A percentile compares a stretch with the other conserved stretches of the same genome.
phyloP scores from a whole-genome alignment of 2,113 vertebrate genomes.

The Junco hyemalis region DNA sequence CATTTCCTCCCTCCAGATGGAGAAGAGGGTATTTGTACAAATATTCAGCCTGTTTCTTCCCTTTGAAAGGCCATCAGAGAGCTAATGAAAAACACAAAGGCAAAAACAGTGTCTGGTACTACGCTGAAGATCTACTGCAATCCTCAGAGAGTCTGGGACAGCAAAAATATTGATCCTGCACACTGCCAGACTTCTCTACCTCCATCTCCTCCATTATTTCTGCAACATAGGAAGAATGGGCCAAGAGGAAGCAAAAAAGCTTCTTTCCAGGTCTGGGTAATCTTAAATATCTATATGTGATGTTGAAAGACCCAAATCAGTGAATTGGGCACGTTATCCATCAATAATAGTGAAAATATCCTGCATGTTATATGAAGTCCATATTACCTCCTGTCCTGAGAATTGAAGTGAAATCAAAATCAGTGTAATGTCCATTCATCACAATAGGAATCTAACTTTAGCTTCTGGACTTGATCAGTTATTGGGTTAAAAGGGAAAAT shows the following conservation, averaged over 20 bases:
- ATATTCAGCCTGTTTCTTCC: background rate
- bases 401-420: background rate
- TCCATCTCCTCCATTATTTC: background rate
- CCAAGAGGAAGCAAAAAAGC: background rate
- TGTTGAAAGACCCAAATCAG: background rate
- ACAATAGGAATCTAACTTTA: background rate
- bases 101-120: background rate
- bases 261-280: background rate
- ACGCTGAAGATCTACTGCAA: background rate
- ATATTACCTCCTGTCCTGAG: no score
- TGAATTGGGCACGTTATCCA: background rate
- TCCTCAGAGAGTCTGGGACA: background rate
- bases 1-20: constrained; percentile 31
- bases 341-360: background rate
- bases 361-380: background rate
- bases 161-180: background rate
- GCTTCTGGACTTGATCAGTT: background rate
- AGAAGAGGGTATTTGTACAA: background rate
- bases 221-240: background rate
- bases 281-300: background rate
- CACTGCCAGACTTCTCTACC: background rate
- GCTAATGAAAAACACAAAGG: background rate
- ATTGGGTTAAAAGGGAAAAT: no score
- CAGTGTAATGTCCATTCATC: background rate
- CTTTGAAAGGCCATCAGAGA: background rate